These are phyloP conservation scores for Steinernema khuongi DNA, from an alignment of 1,140 invertebrate species.

Conservation along the genomic window DNA sequence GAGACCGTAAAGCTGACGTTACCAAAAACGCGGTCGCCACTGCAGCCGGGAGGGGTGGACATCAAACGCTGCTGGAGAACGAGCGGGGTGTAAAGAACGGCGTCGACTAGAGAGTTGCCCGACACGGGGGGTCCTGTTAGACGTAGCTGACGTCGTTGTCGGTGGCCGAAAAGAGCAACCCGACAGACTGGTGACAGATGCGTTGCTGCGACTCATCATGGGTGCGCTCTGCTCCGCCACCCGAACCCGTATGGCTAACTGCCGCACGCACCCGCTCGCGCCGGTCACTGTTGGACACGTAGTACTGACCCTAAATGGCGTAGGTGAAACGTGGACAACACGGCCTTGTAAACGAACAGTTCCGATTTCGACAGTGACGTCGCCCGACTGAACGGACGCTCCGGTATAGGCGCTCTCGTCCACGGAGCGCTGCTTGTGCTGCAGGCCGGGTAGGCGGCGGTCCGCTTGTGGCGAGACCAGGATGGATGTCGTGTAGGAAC, in stretches of 20 bases:
- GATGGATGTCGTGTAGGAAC: conserved; percentile 53
- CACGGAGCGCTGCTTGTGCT: conserved; percentile 37
- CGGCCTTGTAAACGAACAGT: conserved; percentile 31
- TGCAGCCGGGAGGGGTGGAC: not conserved
- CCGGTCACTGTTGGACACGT: conserved; percentile 31
- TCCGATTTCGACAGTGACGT: conserved; percentile 48
- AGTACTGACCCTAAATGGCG: conserved; percentile 42
- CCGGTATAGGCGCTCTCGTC: conserved; percentile 24
- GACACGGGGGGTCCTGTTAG: conserved; percentile 21
- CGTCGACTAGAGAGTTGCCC: not conserved
- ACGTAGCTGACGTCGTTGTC: conserved; percentile 49
- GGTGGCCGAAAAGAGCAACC: conserved; percentile 38
- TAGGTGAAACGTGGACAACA: not conserved
- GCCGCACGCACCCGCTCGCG: conserved; percentile 1
- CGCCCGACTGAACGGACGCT: conserved; percentile 35
- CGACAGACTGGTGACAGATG: conserved; percentile 39
- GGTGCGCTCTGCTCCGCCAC: conserved; percentile 8
- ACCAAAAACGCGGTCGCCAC: not conserved
- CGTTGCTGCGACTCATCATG: conserved; percentile 20
- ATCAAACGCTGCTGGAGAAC: not conserved
- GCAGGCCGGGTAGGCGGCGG: conserved; percentile 33
- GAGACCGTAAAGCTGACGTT: conserved; percentile 8
- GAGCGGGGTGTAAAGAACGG: not conserved
- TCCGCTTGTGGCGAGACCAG: conserved; percentile 48
- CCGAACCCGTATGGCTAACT: conserved; percentile 22